phyloP scores from a whole-genome alignment of 2,113 vertebrate species.

The Lutjanus erythropterus region DNA sequence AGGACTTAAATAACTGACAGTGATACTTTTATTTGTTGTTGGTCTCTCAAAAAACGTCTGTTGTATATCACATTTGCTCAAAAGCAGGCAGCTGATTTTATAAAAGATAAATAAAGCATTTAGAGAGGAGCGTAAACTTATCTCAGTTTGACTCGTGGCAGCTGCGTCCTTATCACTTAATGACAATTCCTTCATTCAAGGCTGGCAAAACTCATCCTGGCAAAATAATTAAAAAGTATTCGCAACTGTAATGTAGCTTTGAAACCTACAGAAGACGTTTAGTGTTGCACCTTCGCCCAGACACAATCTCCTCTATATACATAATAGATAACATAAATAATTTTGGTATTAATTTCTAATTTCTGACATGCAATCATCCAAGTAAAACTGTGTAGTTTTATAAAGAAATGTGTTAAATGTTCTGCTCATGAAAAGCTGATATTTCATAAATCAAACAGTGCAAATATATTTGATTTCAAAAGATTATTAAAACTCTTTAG shows the following conservation, averaged over 20 bases:
- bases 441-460: neutral
- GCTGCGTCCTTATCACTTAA: neutral
- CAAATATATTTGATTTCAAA: neutral
- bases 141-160: neutral
- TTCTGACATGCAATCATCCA: neutral
- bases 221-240: neutral
- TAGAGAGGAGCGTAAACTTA: neutral
- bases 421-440: neutral
- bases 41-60: neutral
- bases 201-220: neutral
- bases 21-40: slow-evolving; percentile 16
- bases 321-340: too few species aligned
- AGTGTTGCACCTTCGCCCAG: too few species aligned
- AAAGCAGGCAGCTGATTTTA: slow-evolving; percentile 17
- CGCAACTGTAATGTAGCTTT: neutral
- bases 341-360: neutral
- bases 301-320: too few species aligned
- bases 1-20: neutral
- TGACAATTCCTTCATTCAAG: slow-evolving; percentile 6
- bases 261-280: too few species aligned
- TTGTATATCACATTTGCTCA: neutral
- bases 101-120: neutral
- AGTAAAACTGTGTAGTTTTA: neutral
- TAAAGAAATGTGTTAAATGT: too few species aligned
- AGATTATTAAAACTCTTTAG: neutral